Conservation (phyloP, 2,797 vertebrate genomes). For the Adrianichthys oophorus region DNA sequence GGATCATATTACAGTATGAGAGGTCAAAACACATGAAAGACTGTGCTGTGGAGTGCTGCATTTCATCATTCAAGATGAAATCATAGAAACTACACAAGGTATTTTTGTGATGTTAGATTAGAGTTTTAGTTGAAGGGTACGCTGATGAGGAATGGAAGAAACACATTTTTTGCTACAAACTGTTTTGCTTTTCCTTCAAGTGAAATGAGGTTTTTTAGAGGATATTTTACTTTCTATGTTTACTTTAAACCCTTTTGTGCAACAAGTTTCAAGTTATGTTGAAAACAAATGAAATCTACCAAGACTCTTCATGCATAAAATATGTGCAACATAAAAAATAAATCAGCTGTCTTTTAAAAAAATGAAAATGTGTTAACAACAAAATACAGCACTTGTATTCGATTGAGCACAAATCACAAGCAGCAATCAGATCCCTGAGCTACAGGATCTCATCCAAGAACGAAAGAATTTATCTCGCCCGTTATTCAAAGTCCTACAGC, state of each 20-base stretch:
- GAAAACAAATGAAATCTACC: slow-evolving; percentile 31
- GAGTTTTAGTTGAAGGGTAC: slow-evolving; percentile 53
- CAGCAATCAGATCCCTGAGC: slow-evolving; percentile 61
- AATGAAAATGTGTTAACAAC: not conserved
- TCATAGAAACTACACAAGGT: slow-evolving; percentile 47
- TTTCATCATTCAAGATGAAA: slow-evolving; percentile 52
- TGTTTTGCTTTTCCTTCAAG: slow-evolving; percentile 47
- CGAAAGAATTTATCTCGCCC: slow-evolving; percentile 56
- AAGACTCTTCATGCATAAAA: slow-evolving; percentile 36
- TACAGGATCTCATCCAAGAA: slow-evolving; percentile 59
- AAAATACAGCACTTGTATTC: not conserved
- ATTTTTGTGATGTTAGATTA: slow-evolving; percentile 72
- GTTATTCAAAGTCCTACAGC: slow-evolving; percentile 58
- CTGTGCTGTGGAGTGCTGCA: slow-evolving; percentile 50
- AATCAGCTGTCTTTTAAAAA: slow-evolving; percentile 3
- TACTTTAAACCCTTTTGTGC: slow-evolving; percentile 21
- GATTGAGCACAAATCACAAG: slow-evolving; percentile 31
- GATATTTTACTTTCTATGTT: slow-evolving; percentile 50
- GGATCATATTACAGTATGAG: slow-evolving; percentile 60
- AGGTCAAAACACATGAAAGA: slow-evolving; percentile 60
- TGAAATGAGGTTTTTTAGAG: slow-evolving; percentile 64
- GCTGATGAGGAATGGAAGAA: no score
- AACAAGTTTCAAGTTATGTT: slow-evolving; percentile 47
- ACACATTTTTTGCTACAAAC: slow-evolving; percentile 41
- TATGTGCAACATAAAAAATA: slow-evolving; percentile 14